phyloP scores from a whole-genome alignment of 2,888 invertebrate genomes.

The Darwinula stevensoni region DNA sequence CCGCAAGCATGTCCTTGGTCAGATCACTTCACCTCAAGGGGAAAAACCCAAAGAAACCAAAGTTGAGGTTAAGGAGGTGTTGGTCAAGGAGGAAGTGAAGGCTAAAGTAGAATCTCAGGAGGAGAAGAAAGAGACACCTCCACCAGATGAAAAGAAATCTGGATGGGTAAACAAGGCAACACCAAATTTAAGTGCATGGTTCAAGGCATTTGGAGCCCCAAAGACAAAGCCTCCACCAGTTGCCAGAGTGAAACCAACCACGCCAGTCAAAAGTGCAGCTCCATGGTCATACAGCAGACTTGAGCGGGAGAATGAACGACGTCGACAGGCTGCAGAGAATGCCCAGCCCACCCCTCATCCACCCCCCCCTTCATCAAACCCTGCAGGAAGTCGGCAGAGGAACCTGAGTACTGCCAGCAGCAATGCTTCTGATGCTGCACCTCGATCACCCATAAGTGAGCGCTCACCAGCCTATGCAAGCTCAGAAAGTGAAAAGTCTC shows the following conservation, averaged over 20 bases:
- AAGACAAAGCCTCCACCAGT: slow-evolving; percentile 21
- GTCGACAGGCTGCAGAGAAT: too few relatives aligned
- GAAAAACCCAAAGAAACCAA: slow-evolving; percentile 3
- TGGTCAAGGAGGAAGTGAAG: slow-evolving; percentile 10
- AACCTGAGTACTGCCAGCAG: background rate
- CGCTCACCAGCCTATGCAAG: background rate
- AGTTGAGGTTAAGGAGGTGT: slow-evolving; percentile 18
- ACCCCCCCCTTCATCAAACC: background rate
- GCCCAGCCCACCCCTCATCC: too few relatives aligned
- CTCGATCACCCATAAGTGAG: background rate
- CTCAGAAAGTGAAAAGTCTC: slow-evolving; percentile 2
- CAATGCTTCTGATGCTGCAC: background rate
- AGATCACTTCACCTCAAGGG: background rate
- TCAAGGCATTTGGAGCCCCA: slow-evolving; percentile 65
- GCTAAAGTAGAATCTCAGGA: slow-evolving; percentile 10
- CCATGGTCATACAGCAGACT: background rate
- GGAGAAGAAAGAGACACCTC: slow-evolving; percentile 10
- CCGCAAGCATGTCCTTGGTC: slow-evolving; percentile 15
- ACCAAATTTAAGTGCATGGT: slow-evolving; percentile 68
- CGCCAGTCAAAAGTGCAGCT: background rate
- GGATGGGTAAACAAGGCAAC: slow-evolving; percentile 29
- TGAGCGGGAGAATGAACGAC: background rate
- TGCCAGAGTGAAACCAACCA: background rate
- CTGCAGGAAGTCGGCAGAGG: background rate
- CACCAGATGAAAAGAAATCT: background rate